These are phyloP conservation scores for Adelognathus sp. DNA, from an alignment of 2,888 invertebrate species.

Conservation along the genomic window DNA sequence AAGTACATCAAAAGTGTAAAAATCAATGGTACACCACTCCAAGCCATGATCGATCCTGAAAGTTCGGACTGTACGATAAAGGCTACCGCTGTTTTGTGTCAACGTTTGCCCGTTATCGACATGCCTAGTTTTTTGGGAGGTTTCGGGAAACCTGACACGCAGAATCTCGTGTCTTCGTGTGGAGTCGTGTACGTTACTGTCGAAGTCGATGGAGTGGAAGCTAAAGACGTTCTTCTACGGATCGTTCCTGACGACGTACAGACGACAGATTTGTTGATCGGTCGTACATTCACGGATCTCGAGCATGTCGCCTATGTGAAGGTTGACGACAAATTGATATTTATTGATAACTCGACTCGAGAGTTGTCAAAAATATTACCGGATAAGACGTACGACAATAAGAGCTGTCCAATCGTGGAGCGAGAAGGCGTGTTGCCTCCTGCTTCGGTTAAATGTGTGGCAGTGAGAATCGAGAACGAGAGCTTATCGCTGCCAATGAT, in stretches of 20 bases:
- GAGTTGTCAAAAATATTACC: neutral
- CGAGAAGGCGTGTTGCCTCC: neutral
- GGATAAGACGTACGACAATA: neutral
- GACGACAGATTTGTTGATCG: slow-evolving; percentile 61
- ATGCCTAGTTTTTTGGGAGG: slow-evolving; percentile 25
- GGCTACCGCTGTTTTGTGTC: slow-evolving; percentile 40
- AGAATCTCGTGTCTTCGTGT: slow-evolving; percentile 36
- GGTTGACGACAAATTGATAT: slow-evolving; percentile 26
- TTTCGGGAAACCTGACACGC: slow-evolving; percentile 32
- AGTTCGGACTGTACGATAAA: slow-evolving; percentile 58
- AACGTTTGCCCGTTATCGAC: slow-evolving; percentile 11
- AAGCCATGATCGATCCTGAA: slow-evolving; percentile 44
- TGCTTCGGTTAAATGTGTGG: neutral
- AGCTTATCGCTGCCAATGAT: neutral
- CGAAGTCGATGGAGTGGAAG: slow-evolving; percentile 53
- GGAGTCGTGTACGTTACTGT: slow-evolving; percentile 36
- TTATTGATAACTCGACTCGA: neutral
- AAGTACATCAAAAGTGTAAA: slow-evolving; percentile 47
- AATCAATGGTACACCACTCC: neutral
- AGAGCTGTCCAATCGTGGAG: neutral
- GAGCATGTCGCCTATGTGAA: slow-evolving; percentile 54
- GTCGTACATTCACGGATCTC: slow-evolving; percentile 60
- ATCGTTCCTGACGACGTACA: slow-evolving; percentile 65
- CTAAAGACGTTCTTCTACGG: slow-evolving; percentile 50
- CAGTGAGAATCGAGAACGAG: neutral